Percentiles rank a stretch among this genome's conserved stretches.
phyloP scores from a whole-genome alignment of 2,888 invertebrate species.

The Hololepta plana region DNA sequence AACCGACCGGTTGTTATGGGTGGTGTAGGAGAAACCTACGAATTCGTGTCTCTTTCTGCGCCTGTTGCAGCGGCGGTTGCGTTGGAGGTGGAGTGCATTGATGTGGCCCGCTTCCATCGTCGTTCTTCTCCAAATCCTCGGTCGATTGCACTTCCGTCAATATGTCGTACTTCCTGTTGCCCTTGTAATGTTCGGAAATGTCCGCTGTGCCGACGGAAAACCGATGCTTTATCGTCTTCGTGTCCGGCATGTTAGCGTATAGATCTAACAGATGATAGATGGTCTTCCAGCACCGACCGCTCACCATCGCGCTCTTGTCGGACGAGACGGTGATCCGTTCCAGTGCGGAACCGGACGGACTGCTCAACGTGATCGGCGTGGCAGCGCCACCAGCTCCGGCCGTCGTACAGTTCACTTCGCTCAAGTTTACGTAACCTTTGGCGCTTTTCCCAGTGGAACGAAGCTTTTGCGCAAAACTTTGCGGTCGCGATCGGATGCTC shows the following conservation, averaged over 20 bases:
- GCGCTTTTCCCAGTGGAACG: constrained; percentile 72
- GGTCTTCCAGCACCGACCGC: constrained; percentile 76
- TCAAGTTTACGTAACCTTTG: constrained; percentile 69
- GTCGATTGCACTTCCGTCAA: constrained; percentile 35
- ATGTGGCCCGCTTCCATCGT: constrained; percentile 26
- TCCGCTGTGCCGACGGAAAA: constrained; percentile 51
- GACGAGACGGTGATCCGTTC: constrained; percentile 30
- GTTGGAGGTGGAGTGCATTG: constrained; percentile 3
- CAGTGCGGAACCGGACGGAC: constrained; percentile 38
- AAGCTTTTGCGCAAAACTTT: constrained; percentile 76
- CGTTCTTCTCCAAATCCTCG: constrained; percentile 35
- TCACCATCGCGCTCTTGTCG: constrained; percentile 31
- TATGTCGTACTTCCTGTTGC: constrained; percentile 36
- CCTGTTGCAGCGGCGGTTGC: constrained; percentile 9
- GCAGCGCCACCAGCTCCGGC: constrained; percentile 30
- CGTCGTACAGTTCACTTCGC: constrained; percentile 28
- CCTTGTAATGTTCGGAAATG: constrained; percentile 49
- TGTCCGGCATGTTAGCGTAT: constrained; percentile 89
- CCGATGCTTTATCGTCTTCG: constrained; percentile 75
- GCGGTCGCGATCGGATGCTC: constrained; percentile 46
- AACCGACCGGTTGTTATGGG: background rate
- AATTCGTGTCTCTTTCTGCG: constrained; percentile 7
- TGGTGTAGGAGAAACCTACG: background rate
- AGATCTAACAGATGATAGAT: constrained; percentile 81
- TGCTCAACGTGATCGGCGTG: constrained; percentile 48